Evolutionary conservation across 2,888 invertebrate genomes (phyloP), one percentile per base, ranked within the genome.

Genomic region (Limnephilus marmoratus): DNA sequence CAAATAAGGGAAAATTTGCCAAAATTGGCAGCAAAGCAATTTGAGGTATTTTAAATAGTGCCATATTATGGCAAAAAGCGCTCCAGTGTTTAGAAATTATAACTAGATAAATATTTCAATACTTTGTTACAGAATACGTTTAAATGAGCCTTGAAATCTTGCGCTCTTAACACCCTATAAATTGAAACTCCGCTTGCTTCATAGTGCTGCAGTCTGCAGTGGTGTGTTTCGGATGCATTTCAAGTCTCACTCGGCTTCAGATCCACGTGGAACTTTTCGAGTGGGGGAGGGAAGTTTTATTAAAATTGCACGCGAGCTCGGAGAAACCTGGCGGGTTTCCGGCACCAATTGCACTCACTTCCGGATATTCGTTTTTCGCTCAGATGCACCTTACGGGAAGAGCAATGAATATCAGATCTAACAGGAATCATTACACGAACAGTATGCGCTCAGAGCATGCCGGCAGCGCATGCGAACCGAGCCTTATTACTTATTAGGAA

Each of bases 251-350:
- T n/a, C 68, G 34, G 24, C 82, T 37, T 13, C 82, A 83, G 29
- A 83, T 83, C 82, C 82, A 83, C 82, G 34, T 31, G 34, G 34
- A 83, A 83, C 34, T 83, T 83, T 34, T 83, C 82, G 82, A 83
- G 34, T 83, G 18, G 68, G 68, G n/a, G 68, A n/a, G 82, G 34
- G 34, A 83, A 83, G 82, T 83, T 83, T 83, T 83, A 83, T 83
- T 83, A 83, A 83, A 83, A 83, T 83, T 83, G 82, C 82, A 83
- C 82, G 82, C 82, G 82, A 83, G 82, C 31, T 18, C 34, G 3
- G 82, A 83, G 82, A 83, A 83, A 37, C 34, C 82, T 83, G 34
- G 34, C 82, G 31, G 34, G 82, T 83, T 83, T 83, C 82, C 82
- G 82, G 82, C 34, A 83, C 82, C 82, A 83, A 83, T 83, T 34